Base-by-base conservation (phyloP, 23 tunicate genomes). In the Halocynthia roretzi region DNA sequence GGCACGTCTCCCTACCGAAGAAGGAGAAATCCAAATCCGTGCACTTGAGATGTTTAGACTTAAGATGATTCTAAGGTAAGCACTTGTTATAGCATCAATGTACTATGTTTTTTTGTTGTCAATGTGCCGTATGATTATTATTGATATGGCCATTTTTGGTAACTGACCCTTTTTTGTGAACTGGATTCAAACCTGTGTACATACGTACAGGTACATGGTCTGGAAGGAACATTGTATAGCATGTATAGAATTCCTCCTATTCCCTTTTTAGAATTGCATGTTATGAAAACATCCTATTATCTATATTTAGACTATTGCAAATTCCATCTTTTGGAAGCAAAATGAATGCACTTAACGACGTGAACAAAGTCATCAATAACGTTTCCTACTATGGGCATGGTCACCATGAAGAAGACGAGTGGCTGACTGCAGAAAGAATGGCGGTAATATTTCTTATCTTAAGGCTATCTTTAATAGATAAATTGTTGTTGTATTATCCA, bases 281-380 rank as follows among this genome's bases (percentile, higher is more conserved):
- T 4, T 31, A 31, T 31, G 44, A 31, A 1, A 31, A 31, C 44
- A 0, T 31, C 44, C 44, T 31, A 31, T 31, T 31, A 31, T 31
- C 44, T 31, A 31, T 31, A 4, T 74, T 52, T 31, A 74, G 78
- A 55, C 78, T 74, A 22, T 44, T 74, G 8, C 78, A 74, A 31
- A 74, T 74, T 53, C 78, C 78, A 53, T 74, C 78, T 10, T 74
- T 74, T 44, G 55, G 78, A 20, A 74, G 78, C 56, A 74, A 74
- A 17, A 74, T 74, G 78, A 74, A 74, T 55, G 78, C 78, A 14
- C 55, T 74, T 19, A 74, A 74, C 31, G 78, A 74, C 54, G 78
- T 74, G 8, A 74, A 74, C 56, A 74, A 74, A 55, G 64, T 74
- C 21, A 74, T 74, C 21, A 74, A 74, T 63, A 74, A 74, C 5